These are phyloP conservation scores for Synaphobranchus kaupii DNA, from an alignment of 2,797 vertebrate genomes.

Conservation along the genomic window DNA sequence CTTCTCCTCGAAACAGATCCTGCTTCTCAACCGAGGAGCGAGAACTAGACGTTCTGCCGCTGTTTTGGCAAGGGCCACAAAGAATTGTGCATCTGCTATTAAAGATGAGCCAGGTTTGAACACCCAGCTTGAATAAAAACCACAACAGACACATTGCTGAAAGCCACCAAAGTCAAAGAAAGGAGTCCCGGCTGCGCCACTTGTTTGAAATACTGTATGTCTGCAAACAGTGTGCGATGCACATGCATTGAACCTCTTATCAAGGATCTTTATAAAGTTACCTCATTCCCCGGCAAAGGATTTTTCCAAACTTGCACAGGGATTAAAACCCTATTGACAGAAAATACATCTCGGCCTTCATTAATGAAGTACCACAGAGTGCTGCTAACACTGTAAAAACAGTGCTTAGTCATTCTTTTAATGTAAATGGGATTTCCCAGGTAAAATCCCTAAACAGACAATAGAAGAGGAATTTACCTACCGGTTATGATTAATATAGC, in stretches of 20 bases:
- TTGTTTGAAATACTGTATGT: neutral
- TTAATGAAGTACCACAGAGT: neutral
- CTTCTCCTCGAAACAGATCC: conserved; percentile 10
- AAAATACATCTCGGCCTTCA: neutral
- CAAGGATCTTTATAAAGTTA: neutral
- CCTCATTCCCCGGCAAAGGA: neutral
- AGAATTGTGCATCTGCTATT: neutral
- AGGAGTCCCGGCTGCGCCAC: neutral
- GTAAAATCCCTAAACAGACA: conserved; percentile 18
- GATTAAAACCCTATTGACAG: conserved; percentile 17
- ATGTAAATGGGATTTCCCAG: conserved; percentile 5
- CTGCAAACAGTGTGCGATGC: neutral
- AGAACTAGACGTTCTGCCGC: conserved; percentile 18
- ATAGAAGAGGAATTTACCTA: neutral
- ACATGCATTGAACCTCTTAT: neutral
- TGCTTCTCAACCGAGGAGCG: neutral
- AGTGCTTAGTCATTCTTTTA: neutral
- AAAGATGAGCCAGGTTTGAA: conserved; percentile 14
- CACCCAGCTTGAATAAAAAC: conserved; percentile 28
- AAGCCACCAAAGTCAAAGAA: conserved; percentile 15
- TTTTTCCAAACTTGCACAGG: neutral
- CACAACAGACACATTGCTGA: conserved; percentile 4
- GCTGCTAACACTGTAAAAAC: neutral
- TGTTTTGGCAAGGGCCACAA: conserved; percentile 19
- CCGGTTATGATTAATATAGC: neutral